phyloP scores from a whole-genome alignment of 53 echinoderm and acorn worm species.

The Paracentrotus lividus region DNA sequence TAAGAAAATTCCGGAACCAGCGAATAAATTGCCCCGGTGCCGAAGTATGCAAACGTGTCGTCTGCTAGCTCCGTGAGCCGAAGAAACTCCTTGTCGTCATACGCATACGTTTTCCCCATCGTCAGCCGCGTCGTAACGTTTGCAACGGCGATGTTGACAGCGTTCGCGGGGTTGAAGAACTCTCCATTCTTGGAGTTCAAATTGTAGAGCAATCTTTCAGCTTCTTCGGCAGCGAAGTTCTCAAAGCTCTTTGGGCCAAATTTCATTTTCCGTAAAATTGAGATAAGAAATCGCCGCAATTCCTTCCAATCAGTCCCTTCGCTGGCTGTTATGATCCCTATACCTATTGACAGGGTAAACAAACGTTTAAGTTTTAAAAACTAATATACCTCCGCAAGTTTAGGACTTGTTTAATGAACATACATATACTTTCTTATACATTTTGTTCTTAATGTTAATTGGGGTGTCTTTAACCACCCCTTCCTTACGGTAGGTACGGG shows the following conservation, averaged over 20 bases:
- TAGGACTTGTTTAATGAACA: too few species aligned
- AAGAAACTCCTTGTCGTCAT: slow-evolving; percentile 46
- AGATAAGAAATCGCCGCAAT: slow-evolving; percentile 16
- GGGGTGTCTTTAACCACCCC: too few species aligned
- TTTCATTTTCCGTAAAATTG: slow-evolving; percentile 20
- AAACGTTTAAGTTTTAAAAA: too few species aligned
- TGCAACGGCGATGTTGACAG: slow-evolving; percentile 48
- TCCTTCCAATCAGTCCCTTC: slow-evolving; percentile 51
- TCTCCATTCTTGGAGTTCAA: background rate
- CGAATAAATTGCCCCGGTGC: slow-evolving; percentile 36
- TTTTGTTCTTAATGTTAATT: too few species aligned
- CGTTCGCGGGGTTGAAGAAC: slow-evolving; percentile 32
- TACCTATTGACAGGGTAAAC: background rate
- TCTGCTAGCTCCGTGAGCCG: slow-evolving; percentile 40
- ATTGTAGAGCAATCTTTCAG: background rate
- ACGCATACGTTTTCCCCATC: slow-evolving; percentile 25
- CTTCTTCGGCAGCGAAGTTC: slow-evolving; percentile 29
- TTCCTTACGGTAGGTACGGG: too few species aligned
- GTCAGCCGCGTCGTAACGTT: slow-evolving; percentile 49
- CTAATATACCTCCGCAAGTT: too few species aligned
- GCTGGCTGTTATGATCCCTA: slow-evolving; percentile 48
- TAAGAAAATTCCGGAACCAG: slow-evolving; percentile 21
- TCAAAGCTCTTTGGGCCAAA: slow-evolving; percentile 9
- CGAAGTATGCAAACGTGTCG: slow-evolving; percentile 51
- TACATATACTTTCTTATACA: too few species aligned